Conservation (phyloP, 2,888 invertebrate genomes). For the Myathropa florea region DNA sequence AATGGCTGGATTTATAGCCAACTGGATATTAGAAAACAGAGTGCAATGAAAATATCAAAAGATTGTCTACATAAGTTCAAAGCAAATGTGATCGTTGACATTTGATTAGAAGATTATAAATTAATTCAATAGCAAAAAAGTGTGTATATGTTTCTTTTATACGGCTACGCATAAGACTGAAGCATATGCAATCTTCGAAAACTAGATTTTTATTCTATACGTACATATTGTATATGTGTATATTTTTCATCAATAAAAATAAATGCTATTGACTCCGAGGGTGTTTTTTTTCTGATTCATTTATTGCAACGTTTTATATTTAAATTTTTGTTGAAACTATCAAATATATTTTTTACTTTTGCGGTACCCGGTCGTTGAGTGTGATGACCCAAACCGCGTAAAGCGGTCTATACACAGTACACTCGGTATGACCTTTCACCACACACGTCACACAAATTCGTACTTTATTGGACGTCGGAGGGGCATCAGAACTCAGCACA, state of each 20-base stretch:
- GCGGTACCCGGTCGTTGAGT: no score
- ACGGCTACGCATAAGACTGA: background rate
- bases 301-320: no score
- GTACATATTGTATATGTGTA: background rate
- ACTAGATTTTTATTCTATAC: background rate
- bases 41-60: background rate
- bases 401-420: no score
- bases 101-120: background rate
- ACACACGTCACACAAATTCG: no score
- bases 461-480: no score
- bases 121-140: background rate
- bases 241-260: background rate
- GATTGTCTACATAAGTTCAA: background rate
- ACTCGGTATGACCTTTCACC: no score
- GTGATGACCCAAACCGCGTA: no score
- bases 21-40: slow-evolving; percentile 77
- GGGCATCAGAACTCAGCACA: no score
- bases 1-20: slow-evolving; percentile 81
- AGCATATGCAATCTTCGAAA: background rate
- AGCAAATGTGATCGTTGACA: background rate
- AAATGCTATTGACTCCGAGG: background rate
- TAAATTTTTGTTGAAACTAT: no score
- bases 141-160: background rate
- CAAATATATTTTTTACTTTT: no score
- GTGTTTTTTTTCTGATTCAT: background rate